Conservation (phyloP, 2,888 invertebrate species). For the Microctonus brassicae region DNA sequence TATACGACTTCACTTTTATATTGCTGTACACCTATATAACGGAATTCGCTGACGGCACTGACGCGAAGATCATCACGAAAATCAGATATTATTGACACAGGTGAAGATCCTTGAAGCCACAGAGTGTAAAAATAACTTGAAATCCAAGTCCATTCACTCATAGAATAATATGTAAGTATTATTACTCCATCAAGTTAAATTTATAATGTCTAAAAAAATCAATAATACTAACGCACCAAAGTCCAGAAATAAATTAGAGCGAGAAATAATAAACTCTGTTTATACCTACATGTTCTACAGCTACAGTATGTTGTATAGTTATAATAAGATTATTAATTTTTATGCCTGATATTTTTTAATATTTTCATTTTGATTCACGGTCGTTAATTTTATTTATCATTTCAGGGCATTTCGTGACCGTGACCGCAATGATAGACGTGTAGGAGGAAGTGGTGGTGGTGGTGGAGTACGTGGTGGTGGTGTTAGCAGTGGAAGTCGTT, state of each 20-base stretch:
- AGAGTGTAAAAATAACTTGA: neutral
- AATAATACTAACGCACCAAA: too few relatives aligned
- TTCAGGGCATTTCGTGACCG: conserved; percentile 65
- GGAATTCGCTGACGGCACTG: neutral
- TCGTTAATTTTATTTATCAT: neutral
- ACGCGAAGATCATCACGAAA: neutral
- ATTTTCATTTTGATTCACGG: neutral
- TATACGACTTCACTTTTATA: too few relatives aligned
- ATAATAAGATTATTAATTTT: too few relatives aligned
- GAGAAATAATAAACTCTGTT: too few relatives aligned
- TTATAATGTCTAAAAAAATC: too few relatives aligned
- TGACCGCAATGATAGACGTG: conserved; percentile 61
- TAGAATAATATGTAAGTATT: neutral
- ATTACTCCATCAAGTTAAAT: neutral
- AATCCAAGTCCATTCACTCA: neutral
- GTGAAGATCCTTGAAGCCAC: neutral
- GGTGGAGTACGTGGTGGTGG: conserved; percentile 73
- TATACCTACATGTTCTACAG: too few relatives aligned
- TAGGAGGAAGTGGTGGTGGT: conserved; percentile 43
- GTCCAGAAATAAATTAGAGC: too few relatives aligned
- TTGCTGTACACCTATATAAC: neutral
- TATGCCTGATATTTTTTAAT: neutral
- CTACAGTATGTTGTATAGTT: too few relatives aligned
- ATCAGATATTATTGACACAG: neutral
- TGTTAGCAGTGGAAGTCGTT: conserved; percentile 67